phyloP scores from a whole-genome alignment of 2,888 invertebrate genomes.

The Norana najaformis region DNA sequence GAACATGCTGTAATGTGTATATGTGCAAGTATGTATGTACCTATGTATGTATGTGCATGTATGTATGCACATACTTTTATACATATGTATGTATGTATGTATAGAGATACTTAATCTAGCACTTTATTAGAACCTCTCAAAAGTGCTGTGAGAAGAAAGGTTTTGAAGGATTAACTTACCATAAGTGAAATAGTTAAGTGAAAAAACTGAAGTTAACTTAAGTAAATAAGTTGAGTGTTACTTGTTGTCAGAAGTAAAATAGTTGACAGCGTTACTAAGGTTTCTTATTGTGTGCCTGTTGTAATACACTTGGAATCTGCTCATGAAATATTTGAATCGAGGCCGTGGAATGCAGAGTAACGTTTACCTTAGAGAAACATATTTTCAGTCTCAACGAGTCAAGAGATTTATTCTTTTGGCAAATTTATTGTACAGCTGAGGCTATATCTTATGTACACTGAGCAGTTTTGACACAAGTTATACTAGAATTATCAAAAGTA shows the following conservation, averaged over 20 bases:
- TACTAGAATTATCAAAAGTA: too few relatives aligned
- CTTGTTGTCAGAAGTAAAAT: too few relatives aligned
- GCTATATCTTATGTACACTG: too few relatives aligned
- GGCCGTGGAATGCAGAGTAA: neutral
- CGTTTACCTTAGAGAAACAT: neutral
- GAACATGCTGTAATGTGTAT: neutral
- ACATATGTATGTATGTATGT: too few relatives aligned
- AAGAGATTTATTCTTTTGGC: neutral
- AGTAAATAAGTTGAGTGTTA: neutral
- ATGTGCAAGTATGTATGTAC: neutral
- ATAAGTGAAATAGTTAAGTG: neutral
- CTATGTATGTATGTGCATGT: too few relatives aligned
- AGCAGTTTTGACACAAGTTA: too few relatives aligned
- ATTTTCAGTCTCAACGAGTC: neutral
- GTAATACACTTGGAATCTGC: neutral
- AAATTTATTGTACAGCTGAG: neutral
- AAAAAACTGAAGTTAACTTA: neutral
- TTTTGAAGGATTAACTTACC: neutral
- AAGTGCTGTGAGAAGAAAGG: neutral
- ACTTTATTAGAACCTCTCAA: too few relatives aligned
- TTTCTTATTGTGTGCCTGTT: neutral
- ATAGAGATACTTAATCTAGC: too few relatives aligned
- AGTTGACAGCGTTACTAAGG: neutral
- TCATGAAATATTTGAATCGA: neutral
- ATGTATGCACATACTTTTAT: too few relatives aligned